These are phyloP conservation scores for Salmo trutta DNA, from an alignment of 2,797 vertebrate genomes.

Conservation along the genomic window DNA sequence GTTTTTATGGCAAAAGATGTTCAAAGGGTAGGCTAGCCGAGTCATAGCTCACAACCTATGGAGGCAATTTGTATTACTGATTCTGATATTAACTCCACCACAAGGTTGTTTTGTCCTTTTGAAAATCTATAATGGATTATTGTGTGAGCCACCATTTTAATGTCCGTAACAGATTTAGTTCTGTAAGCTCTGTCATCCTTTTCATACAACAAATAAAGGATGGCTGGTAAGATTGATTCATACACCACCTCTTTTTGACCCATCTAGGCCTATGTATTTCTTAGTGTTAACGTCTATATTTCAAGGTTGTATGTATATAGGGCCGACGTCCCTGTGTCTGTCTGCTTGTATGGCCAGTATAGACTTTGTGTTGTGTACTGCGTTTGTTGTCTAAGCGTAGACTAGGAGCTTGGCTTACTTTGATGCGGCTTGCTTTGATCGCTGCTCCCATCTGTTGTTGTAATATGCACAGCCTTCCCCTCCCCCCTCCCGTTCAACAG, in stretches of 20 bases:
- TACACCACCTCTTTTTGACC: not conserved
- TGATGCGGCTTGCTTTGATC: not conserved
- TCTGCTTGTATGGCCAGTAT: not conserved
- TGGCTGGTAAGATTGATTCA: not conserved
- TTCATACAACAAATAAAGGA: not conserved
- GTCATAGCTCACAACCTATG: not conserved
- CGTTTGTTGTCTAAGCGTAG: not conserved
- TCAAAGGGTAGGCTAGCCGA: not conserved
- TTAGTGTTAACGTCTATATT: not conserved
- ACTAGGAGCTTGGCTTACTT: not conserved
- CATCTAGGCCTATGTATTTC: not conserved
- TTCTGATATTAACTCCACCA: too few species aligned
- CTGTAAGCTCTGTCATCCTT: not conserved
- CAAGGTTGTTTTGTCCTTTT: not conserved
- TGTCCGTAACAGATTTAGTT: not conserved
- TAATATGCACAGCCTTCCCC: not conserved
- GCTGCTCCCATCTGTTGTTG: not conserved
- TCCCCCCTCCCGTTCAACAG: not conserved
- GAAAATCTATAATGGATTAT: not conserved
- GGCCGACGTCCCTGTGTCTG: not conserved
- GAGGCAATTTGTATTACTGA: not conserved
- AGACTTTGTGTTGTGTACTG: not conserved
- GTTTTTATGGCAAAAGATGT: not conserved
- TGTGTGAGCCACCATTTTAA: not conserved
- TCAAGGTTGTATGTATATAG: not conserved